A percentile compares a stretch with the other conserved stretches of the same genome.
phyloP scores from a whole-genome alignment of 2,888 invertebrate genomes.

The Drosophila mimetica region DNA sequence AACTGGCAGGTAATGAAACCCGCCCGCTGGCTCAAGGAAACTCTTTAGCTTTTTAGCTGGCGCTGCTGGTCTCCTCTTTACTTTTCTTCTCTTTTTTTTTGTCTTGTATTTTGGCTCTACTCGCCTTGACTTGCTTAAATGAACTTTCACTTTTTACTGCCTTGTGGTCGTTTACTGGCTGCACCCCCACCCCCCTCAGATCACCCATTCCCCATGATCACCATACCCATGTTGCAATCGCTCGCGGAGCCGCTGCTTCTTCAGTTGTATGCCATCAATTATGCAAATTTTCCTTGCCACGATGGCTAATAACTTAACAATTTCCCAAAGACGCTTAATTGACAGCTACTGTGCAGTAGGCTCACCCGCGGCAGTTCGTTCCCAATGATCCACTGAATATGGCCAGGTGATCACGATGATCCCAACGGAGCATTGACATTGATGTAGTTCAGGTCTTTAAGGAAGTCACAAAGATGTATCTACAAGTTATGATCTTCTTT shows the following conservation, averaged over 20 bases:
- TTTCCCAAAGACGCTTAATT: slow-evolving; percentile 68
- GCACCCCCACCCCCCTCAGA: background rate
- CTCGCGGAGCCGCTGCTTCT: slow-evolving; percentile 43
- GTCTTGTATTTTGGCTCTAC: slow-evolving; percentile 25
- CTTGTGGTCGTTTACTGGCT: slow-evolving; percentile 37
- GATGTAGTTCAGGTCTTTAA: slow-evolving; percentile 17
- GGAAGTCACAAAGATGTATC: background rate
- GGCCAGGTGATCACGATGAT: slow-evolving; percentile 28
- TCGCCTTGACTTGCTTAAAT: slow-evolving; percentile 76
- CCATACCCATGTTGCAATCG: slow-evolving; percentile 38
- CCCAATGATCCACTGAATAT: slow-evolving; percentile 31
- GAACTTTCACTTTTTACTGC: slow-evolving; percentile 78
- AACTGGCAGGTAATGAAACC: slow-evolving; percentile 71
- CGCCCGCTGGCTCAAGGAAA: slow-evolving; percentile 77
- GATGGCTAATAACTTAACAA: slow-evolving; percentile 71
- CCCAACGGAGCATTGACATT: slow-evolving; percentile 36
- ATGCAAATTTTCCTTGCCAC: slow-evolving; percentile 70
- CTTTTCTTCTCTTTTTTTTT: slow-evolving; percentile 36
- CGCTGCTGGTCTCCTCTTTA: slow-evolving; percentile 49
- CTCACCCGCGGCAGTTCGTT: slow-evolving; percentile 35
- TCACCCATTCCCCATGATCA: slow-evolving; percentile 2
- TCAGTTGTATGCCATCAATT: slow-evolving; percentile 72
- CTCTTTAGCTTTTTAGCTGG: slow-evolving; percentile 37
- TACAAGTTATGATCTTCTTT: too few species aligned
- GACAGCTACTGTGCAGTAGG: slow-evolving; percentile 64